A percentile compares a stretch with the other conserved stretches of the same genome.
phyloP scores from a whole-genome alignment of 2,797 vertebrate genomes.

The Pseudotriccus pelzelni region DNA sequence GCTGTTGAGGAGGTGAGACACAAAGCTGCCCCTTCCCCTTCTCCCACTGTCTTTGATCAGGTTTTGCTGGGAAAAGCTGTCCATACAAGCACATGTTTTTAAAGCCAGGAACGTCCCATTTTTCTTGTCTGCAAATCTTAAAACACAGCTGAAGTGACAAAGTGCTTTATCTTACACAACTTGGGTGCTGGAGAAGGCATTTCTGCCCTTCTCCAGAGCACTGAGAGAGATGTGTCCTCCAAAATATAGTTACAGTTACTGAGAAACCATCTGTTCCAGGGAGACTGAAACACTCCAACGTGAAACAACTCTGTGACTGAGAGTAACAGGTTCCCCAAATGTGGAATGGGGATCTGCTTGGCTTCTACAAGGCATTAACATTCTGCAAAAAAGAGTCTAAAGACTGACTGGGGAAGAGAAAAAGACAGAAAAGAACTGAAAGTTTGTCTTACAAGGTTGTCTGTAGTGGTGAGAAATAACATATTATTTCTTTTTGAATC shows the following conservation, averaged over 20 bases:
- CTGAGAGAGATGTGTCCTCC: background rate
- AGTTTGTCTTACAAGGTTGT: background rate
- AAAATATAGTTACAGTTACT: background rate
- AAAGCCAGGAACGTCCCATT: background rate
- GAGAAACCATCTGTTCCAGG: background rate
- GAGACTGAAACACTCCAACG: fast-evolving
- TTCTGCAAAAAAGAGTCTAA: background rate
- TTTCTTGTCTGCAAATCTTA: background rate
- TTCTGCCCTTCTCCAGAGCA: background rate
- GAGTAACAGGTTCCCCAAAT: background rate
- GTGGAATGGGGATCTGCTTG: background rate
- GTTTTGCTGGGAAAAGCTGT: background rate
- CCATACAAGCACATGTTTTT: background rate
- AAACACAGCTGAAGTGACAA: background rate
- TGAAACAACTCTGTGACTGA: background rate
- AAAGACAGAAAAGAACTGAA: background rate
- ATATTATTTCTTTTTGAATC: background rate
- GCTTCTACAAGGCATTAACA: background rate
- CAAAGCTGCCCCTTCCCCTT: background rate
- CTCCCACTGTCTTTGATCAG: background rate
- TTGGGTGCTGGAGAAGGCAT: background rate
- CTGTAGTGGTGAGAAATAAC: background rate
- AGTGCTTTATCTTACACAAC: background rate
- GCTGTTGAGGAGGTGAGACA: background rate
- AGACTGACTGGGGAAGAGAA: background rate